phyloP scores from a whole-genome alignment of 2,888 invertebrate species.

The Drosophila emarginata region DNA sequence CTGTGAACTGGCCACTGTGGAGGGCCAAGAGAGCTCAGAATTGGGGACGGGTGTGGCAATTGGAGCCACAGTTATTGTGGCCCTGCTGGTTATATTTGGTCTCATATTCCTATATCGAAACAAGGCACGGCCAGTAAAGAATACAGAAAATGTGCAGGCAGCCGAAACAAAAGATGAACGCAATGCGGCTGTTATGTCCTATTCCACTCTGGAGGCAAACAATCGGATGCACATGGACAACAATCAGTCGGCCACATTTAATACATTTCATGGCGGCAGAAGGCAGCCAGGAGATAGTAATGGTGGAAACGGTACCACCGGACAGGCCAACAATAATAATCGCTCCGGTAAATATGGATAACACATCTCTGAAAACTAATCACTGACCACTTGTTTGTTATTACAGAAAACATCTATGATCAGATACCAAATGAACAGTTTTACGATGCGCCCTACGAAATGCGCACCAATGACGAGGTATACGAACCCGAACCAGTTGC shows the following conservation, averaged over 20 bases:
- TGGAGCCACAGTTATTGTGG: conserved; percentile 91
- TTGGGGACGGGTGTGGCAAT: conserved; percentile 92
- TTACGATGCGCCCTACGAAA: conserved; percentile 90
- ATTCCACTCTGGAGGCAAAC: conserved; percentile 90
- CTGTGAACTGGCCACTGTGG: conserved; percentile 88
- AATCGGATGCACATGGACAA: conserved; percentile 79
- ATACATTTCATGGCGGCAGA: conserved; percentile 79
- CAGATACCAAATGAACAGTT: conserved; percentile 87
- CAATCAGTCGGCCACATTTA: conserved; percentile 81
- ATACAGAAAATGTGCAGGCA: conserved; percentile 93
- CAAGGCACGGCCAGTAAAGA: conserved; percentile 93
- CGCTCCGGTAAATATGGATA: conserved; percentile 49
- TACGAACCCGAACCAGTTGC: conserved; percentile 84
- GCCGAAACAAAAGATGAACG: conserved; percentile 93
- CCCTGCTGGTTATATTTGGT: conserved; percentile 90
- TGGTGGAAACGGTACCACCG: conserved; percentile 15
- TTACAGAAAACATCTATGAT: conserved; percentile 84
- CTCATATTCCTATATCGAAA: conserved; percentile 91
- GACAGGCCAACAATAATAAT: conserved; percentile 31
- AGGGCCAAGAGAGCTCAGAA: conserved; percentile 88
- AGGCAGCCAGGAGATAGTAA: conserved; percentile 39
- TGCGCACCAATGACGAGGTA: conserved; percentile 84
- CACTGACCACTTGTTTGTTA: not conserved
- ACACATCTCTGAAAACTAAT: not conserved
- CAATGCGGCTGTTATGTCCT: conserved; percentile 94